These are phyloP conservation scores for Pachyuromys duprasi DNA, from an alignment of 2,797 vertebrate species.

Conservation along the genomic window DNA sequence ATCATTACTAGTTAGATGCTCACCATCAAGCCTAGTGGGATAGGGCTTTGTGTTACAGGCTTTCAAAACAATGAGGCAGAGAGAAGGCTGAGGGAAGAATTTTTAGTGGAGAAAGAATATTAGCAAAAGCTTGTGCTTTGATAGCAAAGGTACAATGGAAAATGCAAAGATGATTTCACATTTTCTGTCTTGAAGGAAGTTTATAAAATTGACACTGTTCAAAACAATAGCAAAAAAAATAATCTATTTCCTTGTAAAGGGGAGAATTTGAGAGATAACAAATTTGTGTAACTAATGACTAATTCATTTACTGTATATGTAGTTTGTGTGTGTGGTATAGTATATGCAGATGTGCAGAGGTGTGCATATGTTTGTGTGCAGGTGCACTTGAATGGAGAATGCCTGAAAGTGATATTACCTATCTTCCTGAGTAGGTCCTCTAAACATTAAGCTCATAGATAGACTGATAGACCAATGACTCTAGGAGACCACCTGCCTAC, in stretches of 20 bases:
- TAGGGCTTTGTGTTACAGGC: neutral
- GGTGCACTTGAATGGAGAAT: neutral
- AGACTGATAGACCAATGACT: neutral
- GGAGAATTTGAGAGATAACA: neutral
- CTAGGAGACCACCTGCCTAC: neutral
- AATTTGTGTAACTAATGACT: neutral
- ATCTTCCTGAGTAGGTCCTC: neutral
- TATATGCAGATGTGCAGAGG: no score
- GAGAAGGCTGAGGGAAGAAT: neutral
- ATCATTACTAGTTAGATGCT: constrained; percentile 53
- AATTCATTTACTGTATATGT: neutral
- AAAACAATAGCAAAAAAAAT: no score
- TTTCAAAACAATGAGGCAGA: constrained; percentile 26
- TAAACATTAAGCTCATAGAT: neutral
- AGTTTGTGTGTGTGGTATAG: neutral
- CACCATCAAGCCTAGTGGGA: neutral
- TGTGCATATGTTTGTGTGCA: neutral
- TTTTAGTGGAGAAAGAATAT: neutral
- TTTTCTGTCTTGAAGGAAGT: constrained; percentile 8
- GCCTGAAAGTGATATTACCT: no score
- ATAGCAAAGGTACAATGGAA: neutral
- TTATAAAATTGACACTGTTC: neutral
- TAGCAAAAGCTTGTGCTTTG: neutral
- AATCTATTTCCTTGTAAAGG: neutral
- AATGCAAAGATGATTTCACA: neutral